Conservation (phyloP, 37 sponge, comb jelly and placozoan genomes). For the Halisarca cf. caerulea region DNA sequence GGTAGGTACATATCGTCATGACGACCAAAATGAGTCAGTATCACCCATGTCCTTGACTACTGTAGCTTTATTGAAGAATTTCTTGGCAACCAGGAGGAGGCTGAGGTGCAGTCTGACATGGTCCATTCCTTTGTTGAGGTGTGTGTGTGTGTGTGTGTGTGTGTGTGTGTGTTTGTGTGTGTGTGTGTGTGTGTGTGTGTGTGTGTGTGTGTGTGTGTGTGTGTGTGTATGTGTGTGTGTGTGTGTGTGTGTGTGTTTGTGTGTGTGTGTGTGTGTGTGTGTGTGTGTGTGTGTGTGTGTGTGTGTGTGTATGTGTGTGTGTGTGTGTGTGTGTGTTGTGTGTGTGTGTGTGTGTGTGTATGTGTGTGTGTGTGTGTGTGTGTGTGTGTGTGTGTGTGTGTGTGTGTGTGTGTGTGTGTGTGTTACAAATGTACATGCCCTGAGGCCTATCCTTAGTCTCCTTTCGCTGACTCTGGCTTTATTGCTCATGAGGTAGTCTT, state of each 20-base stretch:
- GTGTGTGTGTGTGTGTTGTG: background rate
- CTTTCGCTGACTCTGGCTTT: too few species aligned
- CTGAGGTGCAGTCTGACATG: slow-evolving; percentile 5
- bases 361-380: background rate
- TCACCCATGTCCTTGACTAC: background rate
- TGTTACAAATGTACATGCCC: too few species aligned
- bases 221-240: background rate
- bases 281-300: background rate
- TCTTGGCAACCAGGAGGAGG: slow-evolving; percentile 3
- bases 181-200: background rate
- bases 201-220: background rate
- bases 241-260: too few species aligned
- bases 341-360: slow-evolving; percentile 6
- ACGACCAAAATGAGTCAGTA: too few species aligned
- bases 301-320: background rate
- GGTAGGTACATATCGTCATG: too few species aligned
- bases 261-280: background rate
- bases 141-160: slow-evolving; percentile 20
- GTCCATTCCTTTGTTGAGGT: background rate
- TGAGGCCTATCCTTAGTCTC: too few species aligned
- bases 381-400: too few species aligned
- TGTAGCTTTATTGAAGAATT: slow-evolving; percentile 3
- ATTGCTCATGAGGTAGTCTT: too few species aligned
- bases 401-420: too few species aligned
- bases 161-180: background rate